Percentiles rank a stretch among this genome's conserved stretches.
phyloP scores from a whole-genome alignment of 2,888 invertebrate species.

The Tolmerus cingulatus region DNA sequence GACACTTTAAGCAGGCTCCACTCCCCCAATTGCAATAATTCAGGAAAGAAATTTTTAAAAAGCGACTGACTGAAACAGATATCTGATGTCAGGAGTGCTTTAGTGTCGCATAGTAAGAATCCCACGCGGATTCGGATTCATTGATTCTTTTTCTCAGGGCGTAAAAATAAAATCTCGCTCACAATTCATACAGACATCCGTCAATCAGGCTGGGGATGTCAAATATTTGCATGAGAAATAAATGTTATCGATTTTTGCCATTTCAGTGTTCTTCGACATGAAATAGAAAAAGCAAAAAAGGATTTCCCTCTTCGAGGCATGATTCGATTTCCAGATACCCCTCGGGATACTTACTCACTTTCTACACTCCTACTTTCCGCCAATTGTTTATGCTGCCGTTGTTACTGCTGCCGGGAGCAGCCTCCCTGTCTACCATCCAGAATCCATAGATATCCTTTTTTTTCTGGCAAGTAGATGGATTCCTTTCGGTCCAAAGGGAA shows the following conservation, averaged over 20 bases:
- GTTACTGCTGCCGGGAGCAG: neutral
- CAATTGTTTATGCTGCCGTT: constrained; percentile 36
- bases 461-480: constrained; percentile 23
- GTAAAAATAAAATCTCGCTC: neutral
- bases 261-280: constrained; percentile 24
- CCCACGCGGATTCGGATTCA: neutral
- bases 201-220: constrained; percentile 14
- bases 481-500: constrained; percentile 34
- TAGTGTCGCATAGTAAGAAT: neutral
- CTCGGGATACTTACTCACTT: constrained; percentile 36
- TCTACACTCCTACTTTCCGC: constrained; percentile 23
- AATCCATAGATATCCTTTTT: neutral
- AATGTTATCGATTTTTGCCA: constrained; percentile 39
- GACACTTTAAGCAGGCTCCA: neutral
- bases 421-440: neutral
- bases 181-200: constrained; percentile 30
- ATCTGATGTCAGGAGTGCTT: neutral
- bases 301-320: constrained; percentile 17
- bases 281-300: constrained; percentile 1
- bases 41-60: neutral
- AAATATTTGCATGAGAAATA: constrained; percentile 41
- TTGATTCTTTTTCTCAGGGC: constrained; percentile 13
- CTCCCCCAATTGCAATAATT: neutral
- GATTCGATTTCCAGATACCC: constrained; percentile 36
- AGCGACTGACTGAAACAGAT: neutral